phyloP scores from a whole-genome alignment of 2,888 invertebrate genomes.

The Cerastoderma edule region DNA sequence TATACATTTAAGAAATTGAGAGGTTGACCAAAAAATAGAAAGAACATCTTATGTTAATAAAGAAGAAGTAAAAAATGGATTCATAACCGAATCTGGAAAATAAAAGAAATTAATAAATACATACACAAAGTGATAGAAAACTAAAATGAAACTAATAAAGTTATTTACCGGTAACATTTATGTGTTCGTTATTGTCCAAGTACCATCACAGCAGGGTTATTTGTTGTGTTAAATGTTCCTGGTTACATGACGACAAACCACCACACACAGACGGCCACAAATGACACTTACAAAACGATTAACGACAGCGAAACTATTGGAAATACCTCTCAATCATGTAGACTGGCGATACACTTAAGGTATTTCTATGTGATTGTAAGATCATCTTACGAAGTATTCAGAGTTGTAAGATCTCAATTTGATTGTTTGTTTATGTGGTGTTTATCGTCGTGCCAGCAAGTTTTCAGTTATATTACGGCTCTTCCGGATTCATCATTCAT shows the following conservation, averaged over 20 bases:
- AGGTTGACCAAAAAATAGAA: too few species aligned
- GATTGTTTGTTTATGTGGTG: too few species aligned
- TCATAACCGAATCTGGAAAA: background rate
- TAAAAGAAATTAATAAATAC: background rate
- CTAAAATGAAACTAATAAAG: too few species aligned
- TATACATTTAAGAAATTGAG: too few species aligned
- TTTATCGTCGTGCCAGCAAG: too few species aligned
- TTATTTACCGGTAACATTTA: background rate
- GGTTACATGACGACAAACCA: background rate
- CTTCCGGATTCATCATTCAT: too few species aligned
- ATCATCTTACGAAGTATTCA: too few species aligned
- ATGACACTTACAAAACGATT: slow-evolving; percentile 8
- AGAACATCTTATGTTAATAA: too few species aligned
- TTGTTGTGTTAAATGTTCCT: slow-evolving; percentile 16
- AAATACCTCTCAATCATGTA: background rate
- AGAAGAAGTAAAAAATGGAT: too few species aligned
- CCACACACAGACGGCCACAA: slow-evolving; percentile 3
- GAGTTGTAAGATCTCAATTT: too few species aligned
- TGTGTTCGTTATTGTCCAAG: background rate
- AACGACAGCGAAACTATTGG: slow-evolving; percentile 13
- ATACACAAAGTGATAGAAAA: background rate
- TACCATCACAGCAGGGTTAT: background rate
- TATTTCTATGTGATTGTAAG: background rate
- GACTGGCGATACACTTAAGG: background rate
- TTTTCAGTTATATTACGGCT: too few species aligned